Base-by-base conservation (phyloP, 2,113 vertebrate genomes). In the Phocoena sinus region DNA sequence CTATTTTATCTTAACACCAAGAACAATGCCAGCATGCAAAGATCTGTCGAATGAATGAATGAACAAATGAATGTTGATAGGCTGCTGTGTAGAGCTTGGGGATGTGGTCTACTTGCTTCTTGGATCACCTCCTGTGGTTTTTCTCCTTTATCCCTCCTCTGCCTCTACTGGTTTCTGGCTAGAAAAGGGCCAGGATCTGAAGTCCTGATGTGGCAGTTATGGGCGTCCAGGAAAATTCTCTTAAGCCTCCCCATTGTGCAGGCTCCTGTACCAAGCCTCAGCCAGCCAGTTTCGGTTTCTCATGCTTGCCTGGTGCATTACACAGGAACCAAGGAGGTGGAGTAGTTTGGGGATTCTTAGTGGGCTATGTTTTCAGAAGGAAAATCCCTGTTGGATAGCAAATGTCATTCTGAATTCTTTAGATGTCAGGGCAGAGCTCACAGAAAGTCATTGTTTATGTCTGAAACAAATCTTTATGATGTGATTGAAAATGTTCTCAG, bases 391-490 rank as follows among this genome's bases (percentile, higher is more conserved):
- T 84, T 95, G 85, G 91, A 95, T 63, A 94, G 79, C 9, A 14
- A 96, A 94, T 88, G 71, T 62, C 91, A 87, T 95, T 95, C 77
- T 97, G 89, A 97, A 98, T 98, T 98, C 81, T 88, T 98, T 96
- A 96, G 97, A 91, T 91, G 96, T 98, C 96, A 96, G 53, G 65
- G 92, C 92, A 97, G 97, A 70, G 50, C 91, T 98, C 50, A 0
- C 23, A 87, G 83, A 97, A 96, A 98, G 94, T 65, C 97, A 96
- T 97, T 98, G 96, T 97, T 98, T 98, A 96, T 97, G 77, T 92
- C 71, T 97, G 83, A 98, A 98, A 98, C 96, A 98, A 98, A 98
- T 97, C 97, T 98, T 98, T 98, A 98, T 97, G 96, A 97, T 95
- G 87, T 86, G 94, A 84, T 91, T 97, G 56, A 89, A 98, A 98